These are phyloP conservation scores for Ephydatia muelleri DNA, from an alignment of 37 sponge, comb jelly and placozoan genomes.

Conservation along the genomic window DNA sequence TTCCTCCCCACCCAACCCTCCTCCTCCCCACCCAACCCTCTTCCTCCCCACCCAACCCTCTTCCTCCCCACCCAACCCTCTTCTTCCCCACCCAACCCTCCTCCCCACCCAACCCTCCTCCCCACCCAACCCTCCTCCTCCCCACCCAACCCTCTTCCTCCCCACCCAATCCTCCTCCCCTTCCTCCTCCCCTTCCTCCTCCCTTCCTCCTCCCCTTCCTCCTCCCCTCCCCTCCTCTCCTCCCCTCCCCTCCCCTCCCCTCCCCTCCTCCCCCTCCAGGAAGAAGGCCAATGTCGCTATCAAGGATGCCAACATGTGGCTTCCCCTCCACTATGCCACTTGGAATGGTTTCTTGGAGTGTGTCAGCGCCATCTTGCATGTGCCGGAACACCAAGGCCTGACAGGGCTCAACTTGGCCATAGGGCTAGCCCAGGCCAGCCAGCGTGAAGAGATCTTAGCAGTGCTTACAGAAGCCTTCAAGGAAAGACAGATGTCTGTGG, in stretches of 20 bases:
- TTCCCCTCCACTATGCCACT: conserved; percentile 13
- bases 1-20: too few relatives aligned
- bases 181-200: too few relatives aligned
- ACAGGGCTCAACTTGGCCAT: conserved; percentile 11
- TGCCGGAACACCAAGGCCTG: conserved; percentile 1
- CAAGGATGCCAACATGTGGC: conserved; percentile 1
- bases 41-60: too few relatives aligned
- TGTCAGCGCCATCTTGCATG: conserved; percentile 1
- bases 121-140: too few relatives aligned
- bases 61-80: too few relatives aligned
- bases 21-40: too few relatives aligned
- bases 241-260: background rate
- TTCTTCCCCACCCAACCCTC: too few relatives aligned
- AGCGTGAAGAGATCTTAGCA: background rate
- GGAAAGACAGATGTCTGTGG: conserved; percentile 22
- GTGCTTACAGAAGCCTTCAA: background rate
- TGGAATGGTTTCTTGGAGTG: background rate
- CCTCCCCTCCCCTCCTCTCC: too few relatives aligned
- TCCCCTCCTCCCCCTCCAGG: background rate
- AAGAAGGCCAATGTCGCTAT: conserved; percentile 13
- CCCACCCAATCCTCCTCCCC: too few relatives aligned
- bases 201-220: too few relatives aligned
- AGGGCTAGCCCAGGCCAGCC: background rate
- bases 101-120: too few relatives aligned
- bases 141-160: too few relatives aligned